Base-by-base conservation (phyloP, 2,888 invertebrate species). In the Argyra leucocephala region DNA sequence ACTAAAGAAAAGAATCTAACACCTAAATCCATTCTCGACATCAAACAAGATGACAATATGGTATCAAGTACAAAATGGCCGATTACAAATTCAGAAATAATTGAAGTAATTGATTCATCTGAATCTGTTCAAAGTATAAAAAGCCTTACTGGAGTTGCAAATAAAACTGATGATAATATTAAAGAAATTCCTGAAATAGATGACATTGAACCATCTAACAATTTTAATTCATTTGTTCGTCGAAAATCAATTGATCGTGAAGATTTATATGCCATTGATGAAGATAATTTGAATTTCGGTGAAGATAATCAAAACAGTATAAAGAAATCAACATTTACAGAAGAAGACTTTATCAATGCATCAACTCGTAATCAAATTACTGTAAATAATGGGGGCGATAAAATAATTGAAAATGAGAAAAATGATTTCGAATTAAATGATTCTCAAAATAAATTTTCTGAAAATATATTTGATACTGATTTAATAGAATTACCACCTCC, bases 341-440 rank as follows among this genome's bases (percentile, higher is more conserved):
- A 48, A 48, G 48, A 48, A 15, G 48, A 48, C 18, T 48, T 48
- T n/a, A n/a, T 48, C 15, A 48, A 48, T 48, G 5, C 48, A 18
- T 5, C 48, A 18, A 3, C 48, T 5, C 12, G 3, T 3, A 21
- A 58, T 58, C 10, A 10, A 15, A 26, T 9, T 15, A 18, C 24
- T 31, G 9, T 24, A n/a, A 61, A 61, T 61, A 26, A 26, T 61
- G 23, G 15, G 7, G 12, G 18, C 22, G 24, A 7, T 24, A 24
- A 18, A 10, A 22, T 12, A 10, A 5, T 18, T 24, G 23, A 23
- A 60, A 22, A 9, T 9, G 36, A 61, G 23, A 36, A 67, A 18
- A 65, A 66, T 10, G 66, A 66, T 15, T 65, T 66, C 4, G 65
- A 63, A 10, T 63, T 69, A 37, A 68, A 68, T n/a, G 64, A 67